These are phyloP conservation scores for Apogon talboti DNA, from an alignment of 2,797 vertebrate genomes.

Conservation along the genomic window DNA sequence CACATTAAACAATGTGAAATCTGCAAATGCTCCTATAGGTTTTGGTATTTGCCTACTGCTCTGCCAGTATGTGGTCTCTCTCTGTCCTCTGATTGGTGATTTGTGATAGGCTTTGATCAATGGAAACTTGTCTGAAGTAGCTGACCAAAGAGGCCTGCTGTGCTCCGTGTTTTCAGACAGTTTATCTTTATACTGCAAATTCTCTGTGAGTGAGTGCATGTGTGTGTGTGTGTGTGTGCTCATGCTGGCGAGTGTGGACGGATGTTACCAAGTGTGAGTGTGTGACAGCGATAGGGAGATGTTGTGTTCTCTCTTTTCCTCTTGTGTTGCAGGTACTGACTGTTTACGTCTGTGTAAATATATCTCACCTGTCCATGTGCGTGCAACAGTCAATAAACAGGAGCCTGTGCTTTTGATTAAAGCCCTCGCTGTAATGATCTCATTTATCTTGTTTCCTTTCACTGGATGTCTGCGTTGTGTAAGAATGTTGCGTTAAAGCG, in stretches of 20 bases:
- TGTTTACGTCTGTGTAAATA: conserved; percentile 85
- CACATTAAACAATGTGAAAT: conserved; percentile 54
- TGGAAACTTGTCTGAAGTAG: conserved; percentile 70
- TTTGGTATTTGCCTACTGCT: conserved; percentile 62
- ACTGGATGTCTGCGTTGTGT: conserved; percentile 3
- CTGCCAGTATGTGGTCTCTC: conserved; percentile 53
- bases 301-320: conserved; percentile 52
- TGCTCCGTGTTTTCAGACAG: conserved; percentile 69
- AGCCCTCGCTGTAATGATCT: conserved; percentile 31
- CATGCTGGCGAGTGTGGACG: conserved; percentile 56
- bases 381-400: conserved; percentile 84
- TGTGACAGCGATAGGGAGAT: conserved; percentile 14
- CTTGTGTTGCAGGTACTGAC: conserved; percentile 80
- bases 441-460: conserved; percentile 35
- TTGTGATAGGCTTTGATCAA: conserved; percentile 62
- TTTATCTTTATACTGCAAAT: conserved; percentile 74
- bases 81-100: conserved; percentile 64
- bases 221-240: conserved; percentile 49
- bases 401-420: conserved; percentile 83
- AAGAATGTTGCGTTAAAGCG: conserved; percentile 12
- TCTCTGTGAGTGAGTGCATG: conserved; percentile 49
- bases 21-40: conserved; percentile 48
- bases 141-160: conserved; percentile 78
- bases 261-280: conserved; percentile 38
- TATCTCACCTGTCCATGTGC: conserved; percentile 79